Evolutionary conservation across 1,140 invertebrate genomes (phyloP), one percentile per base, ranked within the genome.

Genomic region (Colletes latitarsis): DNA sequence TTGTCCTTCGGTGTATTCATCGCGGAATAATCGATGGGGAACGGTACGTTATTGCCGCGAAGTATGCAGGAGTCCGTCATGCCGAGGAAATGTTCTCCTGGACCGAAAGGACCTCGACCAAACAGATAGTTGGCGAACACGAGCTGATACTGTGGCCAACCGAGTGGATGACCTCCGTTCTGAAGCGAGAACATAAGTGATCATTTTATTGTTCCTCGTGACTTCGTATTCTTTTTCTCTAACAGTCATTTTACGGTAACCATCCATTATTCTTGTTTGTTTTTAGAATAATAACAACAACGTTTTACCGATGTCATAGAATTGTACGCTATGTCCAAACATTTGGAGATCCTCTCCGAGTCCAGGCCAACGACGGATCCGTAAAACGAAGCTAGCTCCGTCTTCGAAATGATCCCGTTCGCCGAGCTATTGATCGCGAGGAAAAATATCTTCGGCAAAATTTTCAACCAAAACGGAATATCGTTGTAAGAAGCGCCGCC

Each of bases 1-100:
- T 95, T 95, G 66, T 95, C 95, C 76, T 94, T 94, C 82, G 95
- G 94, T 4, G 95, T 95, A 90, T 96, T 96, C 73, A 96, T 93
- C 12, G 96, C 96, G 84, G 95, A 96, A 91, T 96, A 96, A 93
- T 96, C 96, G 21, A 96, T 95, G 0, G 96, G 96, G 88, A 96
- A 96, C 15, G 95, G 94, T 52, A 86, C 77, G 15, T 74, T 77
- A 14, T 86, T 85, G 39, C 79, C 87, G 0, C 87, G 83, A 14
- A 75, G 60, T 6, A 88, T 62, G 52, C 87, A 88, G 58, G 82
- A 68, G 14, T 88, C 87, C 10, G 87, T 84, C 84, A 88, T 86
- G 41, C 95, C 96, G 49, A 96, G 94, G 41, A 96, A 93, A 94
- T 95, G 96, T 85, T 96, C 95, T 3, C 96, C 96, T 9, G 96